These are phyloP conservation scores for Lagopus muta DNA, from an alignment of 2,113 vertebrate genomes.

Conservation along the genomic window DNA sequence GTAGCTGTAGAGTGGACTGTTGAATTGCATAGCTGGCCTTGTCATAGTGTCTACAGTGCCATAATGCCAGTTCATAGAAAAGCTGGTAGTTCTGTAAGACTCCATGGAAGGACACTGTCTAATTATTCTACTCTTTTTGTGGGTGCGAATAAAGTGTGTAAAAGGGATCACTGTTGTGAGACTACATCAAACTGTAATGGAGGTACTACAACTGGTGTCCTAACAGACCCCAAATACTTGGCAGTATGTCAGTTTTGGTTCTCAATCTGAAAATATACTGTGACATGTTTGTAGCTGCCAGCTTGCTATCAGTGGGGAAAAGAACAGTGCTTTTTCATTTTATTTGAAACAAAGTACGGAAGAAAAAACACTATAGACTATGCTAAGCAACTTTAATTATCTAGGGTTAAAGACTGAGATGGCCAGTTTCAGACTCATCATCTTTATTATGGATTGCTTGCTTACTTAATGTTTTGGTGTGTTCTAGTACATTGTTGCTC, in stretches of 20 bases:
- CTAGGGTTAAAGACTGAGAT: not conserved
- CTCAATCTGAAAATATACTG: not conserved
- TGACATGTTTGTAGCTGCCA: not conserved
- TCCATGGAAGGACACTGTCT: not conserved
- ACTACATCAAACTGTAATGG: not conserved
- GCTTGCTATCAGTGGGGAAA: not conserved
- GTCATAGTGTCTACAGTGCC: conserved; percentile 50
- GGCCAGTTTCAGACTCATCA: not conserved
- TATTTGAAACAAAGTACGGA: not conserved
- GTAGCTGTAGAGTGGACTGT: conserved; percentile 40
- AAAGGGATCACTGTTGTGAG: not conserved
- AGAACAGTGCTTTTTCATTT: not conserved
- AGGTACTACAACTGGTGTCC: not conserved
- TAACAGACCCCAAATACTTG: not conserved
- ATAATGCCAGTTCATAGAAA: conserved; percentile 43
- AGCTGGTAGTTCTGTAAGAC: conserved; percentile 3
- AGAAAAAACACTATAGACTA: not conserved
- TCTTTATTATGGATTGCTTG: not conserved
- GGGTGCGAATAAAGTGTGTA: not conserved
- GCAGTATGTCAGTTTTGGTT: not conserved
- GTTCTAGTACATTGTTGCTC: not conserved
- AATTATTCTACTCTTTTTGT: not conserved
- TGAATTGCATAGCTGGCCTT: conserved; percentile 45
- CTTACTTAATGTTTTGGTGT: not conserved
- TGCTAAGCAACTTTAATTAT: not conserved